Percentiles rank a stretch among this genome's conserved stretches.
phyloP scores from a whole-genome alignment of 2,797 vertebrate genomes.

The Orestias chungarensis region DNA sequence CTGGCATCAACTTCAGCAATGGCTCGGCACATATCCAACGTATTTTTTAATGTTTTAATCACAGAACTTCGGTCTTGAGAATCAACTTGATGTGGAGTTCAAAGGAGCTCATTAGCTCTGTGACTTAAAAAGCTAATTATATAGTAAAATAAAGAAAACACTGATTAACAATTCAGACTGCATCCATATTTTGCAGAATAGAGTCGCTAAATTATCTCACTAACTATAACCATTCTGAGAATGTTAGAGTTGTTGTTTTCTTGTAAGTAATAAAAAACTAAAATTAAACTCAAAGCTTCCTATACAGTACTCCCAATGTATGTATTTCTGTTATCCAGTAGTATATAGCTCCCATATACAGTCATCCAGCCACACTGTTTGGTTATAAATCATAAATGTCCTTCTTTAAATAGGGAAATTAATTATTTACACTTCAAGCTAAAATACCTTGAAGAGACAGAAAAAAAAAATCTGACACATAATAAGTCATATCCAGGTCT shows the following conservation, averaged over 20 bases:
- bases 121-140: constrained; percentile 5
- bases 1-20: constrained; percentile 21
- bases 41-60: constrained; percentile 8
- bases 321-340: constrained; percentile 56
- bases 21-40: constrained; percentile 18
- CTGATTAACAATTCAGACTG: not conserved
- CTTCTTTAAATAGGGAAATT: constrained; percentile 81
- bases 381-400: constrained; percentile 81
- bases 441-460: constrained; percentile 77
- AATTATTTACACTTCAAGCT: constrained; percentile 81
- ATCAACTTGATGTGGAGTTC: not conserved
- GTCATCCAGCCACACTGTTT: constrained; percentile 56
- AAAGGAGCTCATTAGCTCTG: not conserved
- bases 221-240: not conserved
- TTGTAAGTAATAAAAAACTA: not conserved
- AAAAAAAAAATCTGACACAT: constrained; percentile 66
- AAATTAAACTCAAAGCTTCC: not conserved
- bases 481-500: constrained; percentile 74
- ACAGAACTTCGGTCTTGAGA: not conserved
- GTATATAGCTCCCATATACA: constrained; percentile 57
- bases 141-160: not conserved
- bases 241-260: not conserved
- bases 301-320: constrained; percentile 20
- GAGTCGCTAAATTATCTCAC: not conserved
- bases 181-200: not conserved